Conservation (phyloP, 1,140 invertebrate species). For the Diorhabda sublineata region DNA sequence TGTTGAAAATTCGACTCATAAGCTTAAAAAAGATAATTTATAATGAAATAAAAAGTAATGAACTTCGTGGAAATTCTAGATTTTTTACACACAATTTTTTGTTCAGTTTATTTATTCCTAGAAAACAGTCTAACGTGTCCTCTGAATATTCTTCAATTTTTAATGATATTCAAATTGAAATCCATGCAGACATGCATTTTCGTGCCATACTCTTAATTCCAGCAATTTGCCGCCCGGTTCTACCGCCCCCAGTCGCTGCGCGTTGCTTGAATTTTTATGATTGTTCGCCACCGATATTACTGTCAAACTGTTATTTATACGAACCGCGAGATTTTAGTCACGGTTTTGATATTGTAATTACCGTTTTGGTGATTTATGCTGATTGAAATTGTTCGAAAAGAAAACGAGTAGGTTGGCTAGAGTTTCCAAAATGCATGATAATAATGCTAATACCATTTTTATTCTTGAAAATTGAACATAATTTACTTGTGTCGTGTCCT, state of each 20-base stretch:
- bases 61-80: no score
- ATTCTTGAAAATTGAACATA: no score
- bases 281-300: background rate
- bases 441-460: background rate
- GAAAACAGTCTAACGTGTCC: background rate
- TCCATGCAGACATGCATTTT: slow-evolving; percentile 1
- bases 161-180: slow-evolving; percentile 1
- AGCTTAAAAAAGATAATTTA: no score
- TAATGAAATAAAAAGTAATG: no score
- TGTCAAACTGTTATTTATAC: slow-evolving; percentile 2
- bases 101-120: background rate
- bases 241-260: background rate
- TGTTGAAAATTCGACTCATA: no score
- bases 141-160: slow-evolving; percentile 3
- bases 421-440: background rate
- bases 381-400: slow-evolving; percentile 1
- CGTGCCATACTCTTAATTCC: background rate
- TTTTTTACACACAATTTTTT: no score
- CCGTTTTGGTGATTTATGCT: slow-evolving; percentile 1
- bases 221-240: background rate
- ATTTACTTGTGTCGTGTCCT: no score
- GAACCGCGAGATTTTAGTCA: background rate
- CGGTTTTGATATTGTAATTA: slow-evolving; percentile 2
- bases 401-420: background rate
- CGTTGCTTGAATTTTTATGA: slow-evolving; percentile 2